phyloP scores from a whole-genome alignment of 2,888 invertebrate genomes.

The Synanthedon andrenaeformis region DNA sequence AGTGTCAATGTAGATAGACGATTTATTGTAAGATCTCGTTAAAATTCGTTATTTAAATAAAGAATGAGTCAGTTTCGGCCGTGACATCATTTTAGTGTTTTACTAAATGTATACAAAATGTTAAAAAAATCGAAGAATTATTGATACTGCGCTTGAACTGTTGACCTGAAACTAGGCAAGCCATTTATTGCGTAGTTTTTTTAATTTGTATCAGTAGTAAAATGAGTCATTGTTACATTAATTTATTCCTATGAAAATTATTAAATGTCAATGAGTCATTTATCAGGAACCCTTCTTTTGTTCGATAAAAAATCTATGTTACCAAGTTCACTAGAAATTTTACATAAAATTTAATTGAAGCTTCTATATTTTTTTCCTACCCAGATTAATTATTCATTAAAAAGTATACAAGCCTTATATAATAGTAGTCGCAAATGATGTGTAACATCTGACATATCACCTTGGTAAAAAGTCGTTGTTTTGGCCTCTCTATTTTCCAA shows the following conservation, averaged over 20 bases:
- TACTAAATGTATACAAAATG: conserved; percentile 47
- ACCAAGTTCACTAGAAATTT: no score
- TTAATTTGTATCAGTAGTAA: conserved; percentile 19
- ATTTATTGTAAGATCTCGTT: conserved; percentile 28
- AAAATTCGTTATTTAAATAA: conserved; percentile 36
- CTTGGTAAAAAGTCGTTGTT: no score
- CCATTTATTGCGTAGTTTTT: conserved; percentile 33
- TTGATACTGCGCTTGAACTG: conserved; percentile 58
- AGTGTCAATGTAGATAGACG: conserved; percentile 16
- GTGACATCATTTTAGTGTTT: conserved; percentile 64
- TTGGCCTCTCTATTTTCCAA: no score
- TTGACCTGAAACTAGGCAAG: conserved; percentile 52
- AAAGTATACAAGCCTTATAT: no score
- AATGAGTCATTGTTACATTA: conserved; percentile 34
- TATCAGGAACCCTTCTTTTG: neutral
- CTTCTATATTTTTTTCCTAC: no score
- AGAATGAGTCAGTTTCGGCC: conserved; percentile 41
- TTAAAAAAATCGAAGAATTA: conserved; percentile 57
- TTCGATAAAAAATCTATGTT: neutral
- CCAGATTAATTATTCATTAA: no score
- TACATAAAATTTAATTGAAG: no score
- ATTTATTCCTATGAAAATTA: conserved; percentile 9
- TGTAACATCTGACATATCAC: no score
- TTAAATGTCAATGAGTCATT: neutral
- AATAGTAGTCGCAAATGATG: no score